Evolutionary conservation across 2,113 vertebrate genomes (phyloP), one percentile per base, ranked within the genome.

Genomic region (Psittacus erithacus): DNA sequence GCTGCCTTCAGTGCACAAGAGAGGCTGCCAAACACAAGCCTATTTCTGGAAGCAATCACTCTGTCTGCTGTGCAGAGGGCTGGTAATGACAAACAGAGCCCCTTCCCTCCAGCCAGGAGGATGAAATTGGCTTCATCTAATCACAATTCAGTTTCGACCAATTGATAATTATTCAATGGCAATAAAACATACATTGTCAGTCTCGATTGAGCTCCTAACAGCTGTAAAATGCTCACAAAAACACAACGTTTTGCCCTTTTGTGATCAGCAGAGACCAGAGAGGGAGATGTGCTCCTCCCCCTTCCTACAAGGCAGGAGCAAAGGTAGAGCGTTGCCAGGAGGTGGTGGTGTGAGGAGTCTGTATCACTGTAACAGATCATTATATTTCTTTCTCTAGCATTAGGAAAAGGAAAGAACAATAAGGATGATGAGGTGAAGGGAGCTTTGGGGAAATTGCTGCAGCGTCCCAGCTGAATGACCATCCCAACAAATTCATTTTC

Each of bases 311-410:
- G 43, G n/a, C 35, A 87, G 65, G 55, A 95, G 63, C 62, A 95
- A 63, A 64, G 50, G n/a, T 95, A 91, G 62, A 91, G 44, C 80
- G 77, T 95, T 11, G 1, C 83, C 91, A 91, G 93, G 90, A 93
- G 91, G 92, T 91, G 95, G 93, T 93, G 62, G 18, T 93, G 62
- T 90, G 78, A 59, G 49, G 41, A 95, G 71, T 25, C 44, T 65
- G 0, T 53, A 69, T 78, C 70, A 52, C 17, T 7, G 0, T 31
- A 89, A 57, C 2, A 2, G 53, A 33, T 29, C 29, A 17, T 44
- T 71, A 1, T 24, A 29, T 39, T 87, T 71, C 24, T 71, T 59
- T 55, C 46, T 35, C 47, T 55, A 68, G 57, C 39, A 53, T 0
- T 24, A 16, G 7, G 1, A 7, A 43, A 39, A 20, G 1, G 35